A percentile compares a stretch with the other conserved stretches of the same genome.
Evolutionary conservation across 1,140 invertebrate genomes (phyloP).

Genomic region (Phymorhynchus buccinoides): DNA sequence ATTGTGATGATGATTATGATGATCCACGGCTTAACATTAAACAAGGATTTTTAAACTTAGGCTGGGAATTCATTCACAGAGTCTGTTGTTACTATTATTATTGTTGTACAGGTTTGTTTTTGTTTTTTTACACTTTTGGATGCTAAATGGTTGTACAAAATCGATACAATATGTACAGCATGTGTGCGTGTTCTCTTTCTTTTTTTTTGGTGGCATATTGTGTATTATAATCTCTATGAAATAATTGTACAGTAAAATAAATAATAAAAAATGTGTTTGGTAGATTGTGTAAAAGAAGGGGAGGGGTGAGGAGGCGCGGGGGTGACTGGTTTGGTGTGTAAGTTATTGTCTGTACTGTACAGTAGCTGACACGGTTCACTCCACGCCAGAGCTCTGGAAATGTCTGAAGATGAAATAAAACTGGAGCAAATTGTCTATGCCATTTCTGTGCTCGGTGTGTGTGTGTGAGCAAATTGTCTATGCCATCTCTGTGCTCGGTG

Average conservation of each 20-base stretch:
- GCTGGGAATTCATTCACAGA: no score
- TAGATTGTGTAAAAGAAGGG: not conserved
- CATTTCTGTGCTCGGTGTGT: not conserved
- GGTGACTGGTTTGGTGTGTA: not conserved
- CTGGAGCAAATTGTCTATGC: not conserved
- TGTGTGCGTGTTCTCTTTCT: no score
- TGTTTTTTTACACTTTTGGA: not conserved
- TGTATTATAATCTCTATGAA: not conserved
- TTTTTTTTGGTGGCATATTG: not conserved
- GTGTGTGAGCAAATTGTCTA: not conserved
- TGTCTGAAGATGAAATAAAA: not conserved
- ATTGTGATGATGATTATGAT: no score
- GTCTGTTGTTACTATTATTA: not conserved
- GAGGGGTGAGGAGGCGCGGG: not conserved
- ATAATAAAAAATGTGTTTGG: no score
- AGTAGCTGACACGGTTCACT: not conserved
- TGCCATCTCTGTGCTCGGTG: not conserved
- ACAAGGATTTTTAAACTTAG: no score
- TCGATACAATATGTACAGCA: not conserved
- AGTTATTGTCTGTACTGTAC: not conserved
- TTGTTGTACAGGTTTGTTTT: not conserved
- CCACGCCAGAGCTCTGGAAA: not conserved
- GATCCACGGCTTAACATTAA: no score
- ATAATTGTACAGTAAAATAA: conserved; percentile 4
- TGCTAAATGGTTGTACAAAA: not conserved